Conservation (phyloP, 2,888 invertebrate species). For the Patella pellucida region DNA sequence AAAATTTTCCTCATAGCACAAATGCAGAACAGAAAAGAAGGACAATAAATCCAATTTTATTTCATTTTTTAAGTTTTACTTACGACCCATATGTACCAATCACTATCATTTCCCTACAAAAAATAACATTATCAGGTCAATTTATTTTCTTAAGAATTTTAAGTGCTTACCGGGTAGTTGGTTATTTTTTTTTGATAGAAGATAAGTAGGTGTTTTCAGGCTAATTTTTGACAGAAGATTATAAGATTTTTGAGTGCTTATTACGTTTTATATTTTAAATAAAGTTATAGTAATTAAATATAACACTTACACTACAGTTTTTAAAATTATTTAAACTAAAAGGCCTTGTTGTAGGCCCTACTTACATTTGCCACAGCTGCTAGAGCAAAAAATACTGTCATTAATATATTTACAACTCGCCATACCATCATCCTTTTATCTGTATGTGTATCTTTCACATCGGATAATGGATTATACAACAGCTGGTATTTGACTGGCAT, state of each 20-base stretch:
- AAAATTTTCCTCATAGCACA: no score
- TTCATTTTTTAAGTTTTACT: constrained; percentile 31
- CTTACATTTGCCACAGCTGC: constrained; percentile 60
- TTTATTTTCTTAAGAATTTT: no score
- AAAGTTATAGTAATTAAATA: no score
- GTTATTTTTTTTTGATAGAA: neutral
- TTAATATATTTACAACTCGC: constrained; percentile 52
- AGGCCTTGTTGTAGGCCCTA: neutral
- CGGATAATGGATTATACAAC: no score
- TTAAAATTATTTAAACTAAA: no score
- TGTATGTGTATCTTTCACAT: neutral
- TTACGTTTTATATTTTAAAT: no score
- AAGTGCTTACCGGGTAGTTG: no score
- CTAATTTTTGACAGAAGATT: neutral
- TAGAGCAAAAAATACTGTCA: constrained; percentile 58
- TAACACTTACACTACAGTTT: no score
- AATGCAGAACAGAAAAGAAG: no score
- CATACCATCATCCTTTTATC: constrained; percentile 39
- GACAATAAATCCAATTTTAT: no score
- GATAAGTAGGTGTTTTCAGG: neutral
- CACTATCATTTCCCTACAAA: constrained; percentile 61
- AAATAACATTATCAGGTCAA: constrained; percentile 17
- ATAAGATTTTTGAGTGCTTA: neutral
- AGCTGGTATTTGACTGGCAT: no score
- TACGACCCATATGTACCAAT: constrained; percentile 64